A percentile compares a stretch with the other conserved stretches of the same genome.
These are phyloP conservation scores for Microctenopoma stevenorrisi DNA, from an alignment of 2,797 vertebrate species.

Conservation along the genomic window DNA sequence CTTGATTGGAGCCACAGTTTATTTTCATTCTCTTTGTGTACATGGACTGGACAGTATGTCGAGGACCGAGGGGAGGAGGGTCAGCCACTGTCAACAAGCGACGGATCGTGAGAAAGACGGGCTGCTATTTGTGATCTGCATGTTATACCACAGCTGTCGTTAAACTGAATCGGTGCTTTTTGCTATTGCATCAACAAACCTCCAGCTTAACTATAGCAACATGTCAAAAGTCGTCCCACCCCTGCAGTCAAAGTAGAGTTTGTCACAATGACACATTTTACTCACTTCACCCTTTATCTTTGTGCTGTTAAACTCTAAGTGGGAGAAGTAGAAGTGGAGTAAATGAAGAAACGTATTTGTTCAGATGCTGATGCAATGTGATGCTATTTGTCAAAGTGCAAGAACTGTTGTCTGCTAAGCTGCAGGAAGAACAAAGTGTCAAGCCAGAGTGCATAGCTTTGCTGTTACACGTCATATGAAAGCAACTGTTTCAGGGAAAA, in stretches of 20 bases:
- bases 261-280: slow-evolving; percentile 46
- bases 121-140: slow-evolving; percentile 77
- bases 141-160: slow-evolving; percentile 78
- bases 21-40: slow-evolving; percentile 81
- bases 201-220: slow-evolving; percentile 64
- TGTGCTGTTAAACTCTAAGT: slow-evolving; percentile 33
- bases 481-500: slow-evolving; percentile 46
- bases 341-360: slow-evolving; percentile 28
- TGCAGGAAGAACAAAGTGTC: slow-evolving; percentile 46
- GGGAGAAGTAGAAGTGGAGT: slow-evolving; percentile 21
- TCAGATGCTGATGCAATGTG: slow-evolving; percentile 14
- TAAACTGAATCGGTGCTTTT: slow-evolving; percentile 60
- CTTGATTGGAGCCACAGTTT: slow-evolving; percentile 70
- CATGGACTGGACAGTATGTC: slow-evolving; percentile 74
- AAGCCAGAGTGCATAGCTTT: slow-evolving; percentile 38
- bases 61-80: slow-evolving; percentile 72
- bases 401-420: slow-evolving; percentile 25
- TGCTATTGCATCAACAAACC: slow-evolving; percentile 62
- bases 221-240: slow-evolving; percentile 57
- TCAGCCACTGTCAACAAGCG: slow-evolving; percentile 83
- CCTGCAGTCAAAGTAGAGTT: slow-evolving; percentile 34
- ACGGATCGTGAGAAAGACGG: slow-evolving; percentile 82
- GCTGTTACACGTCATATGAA: slow-evolving; percentile 44
- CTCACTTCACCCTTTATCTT: slow-evolving; percentile 26
- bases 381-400: slow-evolving; percentile 13